Conservation (phyloP, 35 echinoderm and acorn worm species). For the Apostichopus californicus region DNA sequence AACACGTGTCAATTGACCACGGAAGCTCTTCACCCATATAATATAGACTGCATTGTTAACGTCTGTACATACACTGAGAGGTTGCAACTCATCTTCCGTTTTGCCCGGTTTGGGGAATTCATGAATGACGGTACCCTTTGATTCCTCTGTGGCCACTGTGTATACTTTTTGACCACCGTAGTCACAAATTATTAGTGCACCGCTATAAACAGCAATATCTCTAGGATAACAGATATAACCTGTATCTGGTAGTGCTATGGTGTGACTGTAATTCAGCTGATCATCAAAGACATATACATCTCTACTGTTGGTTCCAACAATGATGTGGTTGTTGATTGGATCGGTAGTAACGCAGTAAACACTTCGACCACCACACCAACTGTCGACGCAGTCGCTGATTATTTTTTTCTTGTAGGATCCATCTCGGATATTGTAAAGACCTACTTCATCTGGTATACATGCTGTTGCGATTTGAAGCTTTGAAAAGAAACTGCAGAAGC, state of each 20-base stretch:
- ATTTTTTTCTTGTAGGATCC: background rate
- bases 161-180: background rate
- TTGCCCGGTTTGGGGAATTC: background rate
- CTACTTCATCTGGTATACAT: background rate
- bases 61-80: background rate
- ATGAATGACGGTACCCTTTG: background rate
- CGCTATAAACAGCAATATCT: background rate
- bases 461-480: background rate
- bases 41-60: background rate
- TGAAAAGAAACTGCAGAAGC: background rate
- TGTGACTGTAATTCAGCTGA: background rate
- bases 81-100: background rate
- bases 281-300: background rate
- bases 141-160: background rate
- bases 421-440: background rate
- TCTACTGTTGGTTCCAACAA: slow-evolving; percentile 2
- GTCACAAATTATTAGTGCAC: background rate
- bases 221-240: background rate
- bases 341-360: background rate
- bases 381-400: slow-evolving; percentile 4
- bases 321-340: slow-evolving; percentile 6
- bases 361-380: background rate
- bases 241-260: background rate
- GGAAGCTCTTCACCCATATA: background rate
- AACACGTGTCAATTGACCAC: background rate